Percentiles rank a stretch among this genome's conserved stretches.
These are phyloP conservation scores for Imbricaverruca yamaguchii DNA, from an alignment of 2,888 invertebrate genomes.

Conservation along the genomic window DNA sequence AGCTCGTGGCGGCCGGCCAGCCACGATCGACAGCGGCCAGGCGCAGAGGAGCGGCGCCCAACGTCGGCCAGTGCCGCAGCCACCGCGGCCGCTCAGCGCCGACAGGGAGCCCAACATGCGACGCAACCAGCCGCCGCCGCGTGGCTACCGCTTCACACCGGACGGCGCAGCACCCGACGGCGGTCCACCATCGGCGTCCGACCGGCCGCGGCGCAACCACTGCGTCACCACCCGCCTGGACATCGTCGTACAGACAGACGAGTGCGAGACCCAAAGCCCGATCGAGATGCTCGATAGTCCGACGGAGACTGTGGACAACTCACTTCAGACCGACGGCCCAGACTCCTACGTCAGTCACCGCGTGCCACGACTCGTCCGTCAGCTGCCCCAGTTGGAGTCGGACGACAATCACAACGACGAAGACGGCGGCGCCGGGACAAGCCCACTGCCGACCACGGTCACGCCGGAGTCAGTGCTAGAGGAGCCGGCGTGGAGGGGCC, in stretches of 20 bases:
- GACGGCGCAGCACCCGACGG: not conserved
- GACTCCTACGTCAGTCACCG: too few species aligned
- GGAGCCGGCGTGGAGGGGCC: not conserved
- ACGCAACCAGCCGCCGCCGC: not conserved
- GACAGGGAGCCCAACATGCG: conserved; percentile 4
- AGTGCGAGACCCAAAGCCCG: not conserved
- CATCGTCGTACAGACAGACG: not conserved
- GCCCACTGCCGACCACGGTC: too few species aligned
- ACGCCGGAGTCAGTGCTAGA: not conserved
- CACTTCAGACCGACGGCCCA: too few species aligned
- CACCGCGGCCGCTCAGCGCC: conserved; percentile 7
- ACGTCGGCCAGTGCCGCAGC: not conserved
- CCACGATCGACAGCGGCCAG: not conserved
- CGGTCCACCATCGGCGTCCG: not conserved
- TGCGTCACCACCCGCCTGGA: not conserved
- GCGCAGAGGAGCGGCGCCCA: not conserved
- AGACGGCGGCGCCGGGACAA: too few species aligned
- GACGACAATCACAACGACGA: too few species aligned
- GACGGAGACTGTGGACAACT: too few species aligned
- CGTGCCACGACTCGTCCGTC: too few species aligned
- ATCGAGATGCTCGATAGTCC: not conserved
- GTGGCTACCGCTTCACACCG: not conserved
- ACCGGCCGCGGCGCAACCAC: not conserved
- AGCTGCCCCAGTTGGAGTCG: too few species aligned
- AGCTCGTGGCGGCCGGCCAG: too few species aligned